phyloP scores from a whole-genome alignment of 2,888 invertebrate species.

The Holacanthella duospinosa region DNA sequence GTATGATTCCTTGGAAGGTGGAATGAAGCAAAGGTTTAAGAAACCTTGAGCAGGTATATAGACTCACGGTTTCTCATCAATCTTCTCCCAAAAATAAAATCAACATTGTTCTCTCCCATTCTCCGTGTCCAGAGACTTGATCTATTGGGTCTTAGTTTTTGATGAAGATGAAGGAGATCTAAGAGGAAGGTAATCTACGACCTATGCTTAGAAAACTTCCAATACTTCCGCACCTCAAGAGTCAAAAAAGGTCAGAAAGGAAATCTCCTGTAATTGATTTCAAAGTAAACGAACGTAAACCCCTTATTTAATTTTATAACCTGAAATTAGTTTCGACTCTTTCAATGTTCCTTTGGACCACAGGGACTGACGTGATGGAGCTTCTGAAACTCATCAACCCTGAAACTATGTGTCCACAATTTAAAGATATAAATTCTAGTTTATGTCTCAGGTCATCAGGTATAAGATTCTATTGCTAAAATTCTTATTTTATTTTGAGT shows the following conservation, averaged over 20 bases:
- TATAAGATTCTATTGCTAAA: too few relatives aligned
- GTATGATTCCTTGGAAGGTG: too few relatives aligned
- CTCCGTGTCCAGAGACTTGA: not conserved
- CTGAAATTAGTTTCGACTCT: not conserved
- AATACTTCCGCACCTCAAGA: too few relatives aligned
- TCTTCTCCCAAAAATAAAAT: not conserved
- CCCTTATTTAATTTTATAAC: not conserved
- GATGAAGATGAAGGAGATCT: not conserved
- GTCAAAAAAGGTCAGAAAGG: not conserved
- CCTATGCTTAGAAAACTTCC: too few relatives aligned
- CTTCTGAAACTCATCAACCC: not conserved
- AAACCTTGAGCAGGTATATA: too few relatives aligned
- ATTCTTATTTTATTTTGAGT: too few relatives aligned
- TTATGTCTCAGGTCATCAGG: too few relatives aligned
- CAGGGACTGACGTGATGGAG: not conserved
- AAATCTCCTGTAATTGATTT: conserved; percentile 2
- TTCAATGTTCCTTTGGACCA: not conserved
- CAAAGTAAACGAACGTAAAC: not conserved
- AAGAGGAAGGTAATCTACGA: too few relatives aligned
- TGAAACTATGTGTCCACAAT: not conserved
- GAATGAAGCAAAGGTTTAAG: too few relatives aligned
- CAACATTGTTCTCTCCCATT: not conserved
- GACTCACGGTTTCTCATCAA: too few relatives aligned
- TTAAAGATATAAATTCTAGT: not conserved
- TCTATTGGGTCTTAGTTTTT: not conserved